These are phyloP conservation scores for Neria commutata DNA, from an alignment of 2,888 invertebrate genomes.

Conservation along the genomic window DNA sequence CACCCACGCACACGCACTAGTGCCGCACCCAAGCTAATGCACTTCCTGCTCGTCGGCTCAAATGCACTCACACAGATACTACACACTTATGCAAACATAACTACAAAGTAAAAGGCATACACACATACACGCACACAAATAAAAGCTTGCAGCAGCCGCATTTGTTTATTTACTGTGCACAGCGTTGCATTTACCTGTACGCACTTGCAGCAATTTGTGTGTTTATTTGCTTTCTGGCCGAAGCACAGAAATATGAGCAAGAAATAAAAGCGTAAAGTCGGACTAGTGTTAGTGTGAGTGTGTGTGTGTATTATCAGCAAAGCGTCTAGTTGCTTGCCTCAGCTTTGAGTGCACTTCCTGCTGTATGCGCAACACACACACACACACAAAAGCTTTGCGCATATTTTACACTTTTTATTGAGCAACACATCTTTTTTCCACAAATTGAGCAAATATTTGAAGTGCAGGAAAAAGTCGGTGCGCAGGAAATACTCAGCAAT, in stretches of 20 bases:
- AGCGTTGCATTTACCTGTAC: background rate
- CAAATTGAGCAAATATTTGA: background rate
- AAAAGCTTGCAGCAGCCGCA: background rate
- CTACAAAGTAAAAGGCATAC: no score
- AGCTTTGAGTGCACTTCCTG: background rate
- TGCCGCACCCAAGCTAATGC: no score
- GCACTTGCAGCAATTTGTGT: background rate
- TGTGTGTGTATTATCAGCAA: no score
- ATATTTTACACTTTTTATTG: slow-evolving; percentile 1
- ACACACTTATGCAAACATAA: background rate
- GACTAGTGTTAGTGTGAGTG: no score
- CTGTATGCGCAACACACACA: background rate
- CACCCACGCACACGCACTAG: no score
- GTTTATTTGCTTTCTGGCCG: background rate
- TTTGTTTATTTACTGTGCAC: slow-evolving; percentile 1
- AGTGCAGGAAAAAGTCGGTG: background rate
- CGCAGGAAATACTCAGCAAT: background rate
- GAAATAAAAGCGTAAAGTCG: no score
- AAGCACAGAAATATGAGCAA: background rate
- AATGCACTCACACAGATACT: background rate
- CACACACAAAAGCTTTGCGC: background rate
- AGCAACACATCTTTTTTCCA: background rate
- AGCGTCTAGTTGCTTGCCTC: no score
- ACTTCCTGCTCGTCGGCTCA: background rate
- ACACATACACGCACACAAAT: slow-evolving; percentile 5